Evolutionary conservation across 2,888 invertebrate species (phyloP).

Genomic region (Agrotis clavis): DNA sequence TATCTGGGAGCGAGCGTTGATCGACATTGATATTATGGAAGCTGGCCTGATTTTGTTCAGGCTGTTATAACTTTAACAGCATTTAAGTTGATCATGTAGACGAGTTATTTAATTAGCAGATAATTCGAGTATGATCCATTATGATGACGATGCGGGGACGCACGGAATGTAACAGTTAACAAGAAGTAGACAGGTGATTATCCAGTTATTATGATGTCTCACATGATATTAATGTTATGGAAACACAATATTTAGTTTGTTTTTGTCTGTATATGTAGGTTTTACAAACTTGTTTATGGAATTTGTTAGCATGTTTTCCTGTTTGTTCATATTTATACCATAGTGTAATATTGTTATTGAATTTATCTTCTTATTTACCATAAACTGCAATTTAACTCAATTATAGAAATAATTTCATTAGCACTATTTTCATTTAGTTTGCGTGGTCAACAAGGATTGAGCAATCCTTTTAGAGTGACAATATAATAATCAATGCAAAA

Average conservation of each 20-base stretch:
- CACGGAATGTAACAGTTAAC: slow-evolving; percentile 42
- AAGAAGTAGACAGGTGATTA: slow-evolving; percentile 50
- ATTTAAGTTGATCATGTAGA: slow-evolving; percentile 44
- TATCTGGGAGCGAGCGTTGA: slow-evolving; percentile 66
- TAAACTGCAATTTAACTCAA: background rate
- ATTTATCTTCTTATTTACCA: background rate
- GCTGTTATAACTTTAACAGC: slow-evolving; percentile 53
- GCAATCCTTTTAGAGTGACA: background rate
- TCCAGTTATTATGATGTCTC: background rate
- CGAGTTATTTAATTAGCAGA: slow-evolving; percentile 29
- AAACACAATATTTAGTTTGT: background rate
- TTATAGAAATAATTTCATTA: background rate
- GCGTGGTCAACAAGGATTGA: background rate
- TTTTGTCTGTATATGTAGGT: background rate
- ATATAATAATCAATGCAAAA: background rate
- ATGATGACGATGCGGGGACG: slow-evolving; percentile 28
- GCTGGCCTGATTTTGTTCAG: slow-evolving; percentile 45
- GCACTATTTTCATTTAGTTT: background rate
- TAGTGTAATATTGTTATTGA: background rate
- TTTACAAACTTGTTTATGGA: background rate
- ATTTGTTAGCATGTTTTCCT: slow-evolving; percentile 48
- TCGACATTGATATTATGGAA: slow-evolving; percentile 57
- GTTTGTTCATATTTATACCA: slow-evolving; percentile 33
- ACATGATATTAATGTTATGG: slow-evolving; percentile 1
- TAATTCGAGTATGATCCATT: slow-evolving; percentile 28